Evolutionary conservation across 2,888 invertebrate genomes (phyloP), one percentile per base, ranked within the genome.

Genomic region (Artemia sinica): DNA sequence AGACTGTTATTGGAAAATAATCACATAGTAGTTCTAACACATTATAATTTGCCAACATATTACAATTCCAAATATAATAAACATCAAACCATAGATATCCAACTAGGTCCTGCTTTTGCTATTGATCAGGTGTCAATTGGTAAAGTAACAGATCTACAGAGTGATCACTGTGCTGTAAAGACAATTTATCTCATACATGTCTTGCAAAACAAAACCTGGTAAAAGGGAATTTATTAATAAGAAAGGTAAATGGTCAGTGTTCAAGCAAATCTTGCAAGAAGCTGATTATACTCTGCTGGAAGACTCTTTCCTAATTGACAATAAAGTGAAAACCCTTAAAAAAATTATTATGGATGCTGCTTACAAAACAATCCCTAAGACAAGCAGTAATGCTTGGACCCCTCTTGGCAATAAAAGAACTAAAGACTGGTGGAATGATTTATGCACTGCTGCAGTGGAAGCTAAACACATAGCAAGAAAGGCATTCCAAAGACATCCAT

Each of bases 381-480:
- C 58, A 8, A 8, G 8, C n/a, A 0, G 1, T 2, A 8, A 58
- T 8, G 1, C 8, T 8, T n/a, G 1, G 8, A 2, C 8, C 0
- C 9, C 58, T 1, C 1, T 2, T 8, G 10, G 8, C 58, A n/a
- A 10, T 8, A 58, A 8, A 2, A 9, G 8, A 9, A 10, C 1
- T 8, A 8, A 8, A 58, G 1, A 9, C 1, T 58, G 58, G 58
- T 58, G 8, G 2, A 58, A 9, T 9, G 58, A 58, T 5, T 7
- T 52, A 58, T 58, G 58, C 58, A 1, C 8, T 14, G 10, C 8
- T 8, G 10, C 10, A 8, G 58, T 58, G 8, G 58, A 58, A 58
- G 10, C 8, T 9, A 58, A 58, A 2, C 0, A 9, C 6, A 9
- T 7, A 9, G 58, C 58, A 8, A 58, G 10, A 58, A 58, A 58